phyloP scores from a whole-genome alignment of 2,797 vertebrate genomes.

The Rhinella marina region DNA sequence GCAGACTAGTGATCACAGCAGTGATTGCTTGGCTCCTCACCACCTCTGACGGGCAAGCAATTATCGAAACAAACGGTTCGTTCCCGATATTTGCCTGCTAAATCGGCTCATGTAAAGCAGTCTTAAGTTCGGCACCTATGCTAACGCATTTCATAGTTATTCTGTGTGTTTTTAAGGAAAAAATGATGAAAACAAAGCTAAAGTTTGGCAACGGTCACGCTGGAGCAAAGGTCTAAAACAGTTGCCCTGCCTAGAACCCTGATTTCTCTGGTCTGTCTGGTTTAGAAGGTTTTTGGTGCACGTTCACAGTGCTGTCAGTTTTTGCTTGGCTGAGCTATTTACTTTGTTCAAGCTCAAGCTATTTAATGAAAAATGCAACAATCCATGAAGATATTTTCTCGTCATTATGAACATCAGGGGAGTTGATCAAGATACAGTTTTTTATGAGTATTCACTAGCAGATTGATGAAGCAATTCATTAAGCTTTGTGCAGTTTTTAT shows the following conservation, averaged over 20 bases:
- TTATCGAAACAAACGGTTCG: too few relatives aligned
- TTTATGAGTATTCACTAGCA: conserved; percentile 17
- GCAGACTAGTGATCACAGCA: too few relatives aligned
- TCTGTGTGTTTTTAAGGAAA: too few relatives aligned
- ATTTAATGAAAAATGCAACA: conserved; percentile 35
- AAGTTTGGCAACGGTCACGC: background rate
- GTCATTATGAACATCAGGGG: conserved; percentile 23
- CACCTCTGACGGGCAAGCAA: too few relatives aligned
- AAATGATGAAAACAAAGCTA: too few relatives aligned
- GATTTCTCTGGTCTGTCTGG: background rate
- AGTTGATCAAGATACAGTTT: conserved; percentile 1
- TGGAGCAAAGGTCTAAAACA: background rate
- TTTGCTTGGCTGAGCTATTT: background rate
- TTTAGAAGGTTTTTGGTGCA: background rate
- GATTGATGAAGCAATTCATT: conserved; percentile 26
- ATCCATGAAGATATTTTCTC: conserved; percentile 22
- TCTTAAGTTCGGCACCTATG: too few relatives aligned
- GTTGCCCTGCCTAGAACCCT: background rate
- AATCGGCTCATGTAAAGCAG: too few relatives aligned
- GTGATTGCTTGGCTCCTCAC: too few relatives aligned
- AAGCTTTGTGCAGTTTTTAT: conserved; percentile 18
- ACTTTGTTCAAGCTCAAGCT: background rate
- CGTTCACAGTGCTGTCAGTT: background rate
- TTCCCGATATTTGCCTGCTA: too few relatives aligned
- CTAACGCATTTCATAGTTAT: too few relatives aligned